A percentile compares a stretch with the other conserved stretches of the same genome.
Evolutionary conservation across 2,113 vertebrate genomes (phyloP).

Genomic region (Bubo scandiacus): DNA sequence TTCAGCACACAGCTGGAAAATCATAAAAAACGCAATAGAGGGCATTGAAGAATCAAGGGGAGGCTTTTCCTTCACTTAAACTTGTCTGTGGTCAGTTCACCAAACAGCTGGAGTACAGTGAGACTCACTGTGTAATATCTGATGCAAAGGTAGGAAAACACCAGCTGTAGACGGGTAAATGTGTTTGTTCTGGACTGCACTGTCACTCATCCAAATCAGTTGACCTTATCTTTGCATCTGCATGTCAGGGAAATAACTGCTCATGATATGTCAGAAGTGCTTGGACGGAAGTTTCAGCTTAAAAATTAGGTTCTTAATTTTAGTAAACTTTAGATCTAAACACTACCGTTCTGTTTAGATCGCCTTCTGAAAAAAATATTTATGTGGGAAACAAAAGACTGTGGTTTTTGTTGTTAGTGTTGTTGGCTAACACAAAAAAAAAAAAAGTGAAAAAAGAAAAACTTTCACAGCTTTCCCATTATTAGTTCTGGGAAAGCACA

Average conservation of each 20-base stretch:
- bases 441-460: conserved; percentile 56
- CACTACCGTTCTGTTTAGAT: background rate
- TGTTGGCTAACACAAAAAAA: conserved; percentile 16
- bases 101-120: background rate
- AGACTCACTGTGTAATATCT: background rate
- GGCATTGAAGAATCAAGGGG: background rate
- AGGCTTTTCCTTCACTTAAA: background rate
- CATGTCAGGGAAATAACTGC: background rate
- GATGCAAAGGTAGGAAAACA: background rate
- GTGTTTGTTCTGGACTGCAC: background rate
- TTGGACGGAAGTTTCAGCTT: background rate
- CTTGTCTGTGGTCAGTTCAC: background rate
- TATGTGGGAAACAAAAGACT: conserved; percentile 5
- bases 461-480: conserved; percentile 74
- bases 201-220: background rate
- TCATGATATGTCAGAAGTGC: background rate
- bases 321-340: background rate
- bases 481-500: conserved; percentile 80
- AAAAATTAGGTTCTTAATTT: conserved; percentile 11
- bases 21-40: background rate
- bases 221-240: background rate
- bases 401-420: background rate
- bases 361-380: conserved; percentile 7
- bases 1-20: background rate
- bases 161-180: background rate